phyloP scores from a whole-genome alignment of 2,113 vertebrate species.

The Salvelinus namaycush region DNA sequence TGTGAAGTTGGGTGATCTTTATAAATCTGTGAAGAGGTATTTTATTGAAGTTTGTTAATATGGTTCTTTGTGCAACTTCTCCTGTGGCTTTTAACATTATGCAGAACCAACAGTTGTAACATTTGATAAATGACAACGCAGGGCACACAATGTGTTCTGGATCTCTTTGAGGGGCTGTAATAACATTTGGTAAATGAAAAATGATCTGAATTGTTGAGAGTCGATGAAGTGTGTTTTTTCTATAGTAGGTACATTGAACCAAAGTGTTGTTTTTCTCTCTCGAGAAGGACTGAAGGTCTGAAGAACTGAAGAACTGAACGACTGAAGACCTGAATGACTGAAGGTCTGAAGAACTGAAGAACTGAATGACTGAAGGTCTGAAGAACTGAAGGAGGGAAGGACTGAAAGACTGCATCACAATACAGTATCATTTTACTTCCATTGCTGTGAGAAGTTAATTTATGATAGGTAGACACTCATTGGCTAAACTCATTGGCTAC shows the following conservation, averaged over 20 bases:
- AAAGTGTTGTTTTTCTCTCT: neutral
- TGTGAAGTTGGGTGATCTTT: too few species aligned
- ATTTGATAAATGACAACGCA: neutral
- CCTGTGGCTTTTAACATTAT: neutral
- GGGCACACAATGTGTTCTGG: neutral
- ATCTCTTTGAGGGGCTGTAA: neutral
- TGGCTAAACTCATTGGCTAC: too few species aligned
- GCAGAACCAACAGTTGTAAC: neutral
- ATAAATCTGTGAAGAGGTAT: neutral
- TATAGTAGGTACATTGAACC: neutral
- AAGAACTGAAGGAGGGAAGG: too few species aligned
- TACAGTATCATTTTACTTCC: neutral
- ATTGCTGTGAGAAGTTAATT: neutral
- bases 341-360: too few species aligned
- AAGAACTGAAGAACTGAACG: too few species aligned
- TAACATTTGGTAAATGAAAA: neutral
- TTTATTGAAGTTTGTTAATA: neutral
- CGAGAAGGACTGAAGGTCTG: neutral
- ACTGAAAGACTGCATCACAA: neutral
- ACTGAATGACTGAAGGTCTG: too few species aligned
- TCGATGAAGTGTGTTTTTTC: neutral
- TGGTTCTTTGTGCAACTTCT: neutral
- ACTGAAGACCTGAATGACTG: too few species aligned
- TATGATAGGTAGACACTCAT: neutral
- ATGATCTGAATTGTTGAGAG: neutral